phyloP scores from a whole-genome alignment of 2,888 invertebrate species.

The Aspidiotus destructor region DNA sequence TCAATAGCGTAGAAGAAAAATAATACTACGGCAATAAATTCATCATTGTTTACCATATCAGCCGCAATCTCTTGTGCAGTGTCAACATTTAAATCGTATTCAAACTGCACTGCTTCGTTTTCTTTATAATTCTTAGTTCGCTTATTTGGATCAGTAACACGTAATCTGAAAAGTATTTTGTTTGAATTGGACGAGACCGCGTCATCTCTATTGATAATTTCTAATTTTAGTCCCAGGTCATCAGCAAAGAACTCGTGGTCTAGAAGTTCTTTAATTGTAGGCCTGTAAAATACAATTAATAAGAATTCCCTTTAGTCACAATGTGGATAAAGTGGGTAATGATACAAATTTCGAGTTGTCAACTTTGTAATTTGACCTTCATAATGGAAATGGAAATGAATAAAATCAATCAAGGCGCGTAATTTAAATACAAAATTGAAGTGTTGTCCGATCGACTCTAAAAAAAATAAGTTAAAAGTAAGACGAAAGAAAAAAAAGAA shows the following conservation, averaged over 20 bases:
- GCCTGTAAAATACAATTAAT: conserved; percentile 46
- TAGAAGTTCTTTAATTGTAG: conserved; percentile 84
- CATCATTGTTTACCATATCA: conserved; percentile 60
- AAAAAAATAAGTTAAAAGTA: no score
- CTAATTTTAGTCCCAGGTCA: conserved; percentile 72
- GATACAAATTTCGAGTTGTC: no score
- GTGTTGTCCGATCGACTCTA: no score
- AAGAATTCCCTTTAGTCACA: no score
- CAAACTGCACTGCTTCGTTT: conserved; percentile 98
- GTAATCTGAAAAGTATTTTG: conserved; percentile 78
- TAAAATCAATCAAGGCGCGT: no score
- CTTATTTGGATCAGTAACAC: conserved; percentile 94
- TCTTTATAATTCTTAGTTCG: conserved; percentile 94
- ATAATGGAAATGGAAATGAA: no score
- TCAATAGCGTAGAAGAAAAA: no score
- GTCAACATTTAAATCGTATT: conserved; percentile 85
- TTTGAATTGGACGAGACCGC: conserved; percentile 43
- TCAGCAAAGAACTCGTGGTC: conserved; percentile 96
- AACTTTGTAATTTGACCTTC: no score
- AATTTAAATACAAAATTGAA: no score
- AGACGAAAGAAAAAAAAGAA: no score
- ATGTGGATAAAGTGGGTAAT: no score
- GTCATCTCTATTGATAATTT: conserved; percentile 57
- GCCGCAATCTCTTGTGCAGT: conserved; percentile 87
- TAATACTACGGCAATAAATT: not conserved